Percentiles rank a stretch among this genome's conserved stretches.
Conservation (phyloP, 2,888 invertebrate genomes). For the Aporophyla lueneburgensis region DNA sequence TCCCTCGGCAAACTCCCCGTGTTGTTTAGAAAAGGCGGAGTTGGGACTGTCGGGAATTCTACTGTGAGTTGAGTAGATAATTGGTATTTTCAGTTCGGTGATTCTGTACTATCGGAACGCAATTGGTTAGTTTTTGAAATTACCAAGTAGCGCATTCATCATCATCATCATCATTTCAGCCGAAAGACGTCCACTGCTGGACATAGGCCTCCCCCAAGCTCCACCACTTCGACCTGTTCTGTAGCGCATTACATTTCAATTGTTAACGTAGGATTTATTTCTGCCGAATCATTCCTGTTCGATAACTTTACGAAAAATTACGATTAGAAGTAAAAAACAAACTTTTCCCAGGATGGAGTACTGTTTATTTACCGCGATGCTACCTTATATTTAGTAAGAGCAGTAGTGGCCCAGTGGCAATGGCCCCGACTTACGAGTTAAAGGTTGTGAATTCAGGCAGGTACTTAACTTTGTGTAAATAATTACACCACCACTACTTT, state of each 20-base stretch:
- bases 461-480: no score
- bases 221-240: no score
- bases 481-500: no score
- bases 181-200: no score
- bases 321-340: background rate
- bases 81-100: background rate
- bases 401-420: no score
- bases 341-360: background rate
- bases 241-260: background rate
- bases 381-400: no score
- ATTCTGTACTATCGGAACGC: background rate
- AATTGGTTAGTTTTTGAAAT: background rate
- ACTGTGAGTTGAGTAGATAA: conserved; percentile 92
- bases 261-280: background rate
- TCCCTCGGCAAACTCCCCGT: conserved; percentile 95
- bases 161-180: no score
- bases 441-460: no score
- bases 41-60: conserved; percentile 98
- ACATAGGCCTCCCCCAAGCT: no score
- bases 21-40: conserved; percentile 97
- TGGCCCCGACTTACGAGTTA: no score
- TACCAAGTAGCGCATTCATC: no score
- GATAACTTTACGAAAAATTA: background rate
- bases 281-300: background rate
- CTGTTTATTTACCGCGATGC: background rate